Percentiles rank a stretch among this genome's conserved stretches.
phyloP scores from a whole-genome alignment of 35 echinoderm and acorn worm species.

The Nesometra sesokonis region DNA sequence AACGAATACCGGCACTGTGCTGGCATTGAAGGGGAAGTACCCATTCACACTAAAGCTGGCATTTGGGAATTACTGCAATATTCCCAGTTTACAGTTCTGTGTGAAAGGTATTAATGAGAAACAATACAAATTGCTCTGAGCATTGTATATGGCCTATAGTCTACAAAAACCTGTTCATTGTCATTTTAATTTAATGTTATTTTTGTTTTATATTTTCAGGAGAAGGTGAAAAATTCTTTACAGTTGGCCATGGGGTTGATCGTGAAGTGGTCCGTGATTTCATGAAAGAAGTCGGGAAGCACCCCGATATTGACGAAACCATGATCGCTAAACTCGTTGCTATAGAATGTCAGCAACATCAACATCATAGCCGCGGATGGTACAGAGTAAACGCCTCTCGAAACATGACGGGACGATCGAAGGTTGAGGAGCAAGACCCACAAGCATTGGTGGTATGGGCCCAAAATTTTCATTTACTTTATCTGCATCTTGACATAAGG shows the following conservation, averaged over 20 bases:
- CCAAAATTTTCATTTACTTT: too few relatives aligned
- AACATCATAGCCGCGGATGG: conserved; percentile 85
- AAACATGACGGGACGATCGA: conserved; percentile 58
- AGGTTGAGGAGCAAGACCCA: conserved; percentile 47
- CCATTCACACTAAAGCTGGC: too few relatives aligned
- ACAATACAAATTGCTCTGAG: too few relatives aligned
- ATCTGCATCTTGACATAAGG: too few relatives aligned
- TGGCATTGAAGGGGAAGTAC: too few relatives aligned
- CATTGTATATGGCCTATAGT: too few relatives aligned
- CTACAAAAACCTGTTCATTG: too few relatives aligned
- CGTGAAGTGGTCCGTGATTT: conserved; percentile 76
- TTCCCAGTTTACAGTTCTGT: too few relatives aligned
- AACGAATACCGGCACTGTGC: too few relatives aligned
- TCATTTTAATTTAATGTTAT: too few relatives aligned
- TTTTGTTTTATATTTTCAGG: neutral
- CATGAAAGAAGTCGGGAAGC: conserved; percentile 80
- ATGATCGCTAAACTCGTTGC: conserved; percentile 81
- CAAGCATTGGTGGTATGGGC: conserved; percentile 68
- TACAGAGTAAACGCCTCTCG: conserved; percentile 89
- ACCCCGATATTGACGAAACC: conserved; percentile 59
- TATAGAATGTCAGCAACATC: conserved; percentile 69
- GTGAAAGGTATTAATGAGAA: too few relatives aligned
- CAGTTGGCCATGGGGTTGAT: conserved; percentile 40
- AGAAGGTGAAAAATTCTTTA: conserved; percentile 16
- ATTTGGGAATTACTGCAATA: too few relatives aligned